These are phyloP conservation scores for Brachionus plicatilis DNA, from an alignment of 1,140 invertebrate species.

Conservation along the genomic window DNA sequence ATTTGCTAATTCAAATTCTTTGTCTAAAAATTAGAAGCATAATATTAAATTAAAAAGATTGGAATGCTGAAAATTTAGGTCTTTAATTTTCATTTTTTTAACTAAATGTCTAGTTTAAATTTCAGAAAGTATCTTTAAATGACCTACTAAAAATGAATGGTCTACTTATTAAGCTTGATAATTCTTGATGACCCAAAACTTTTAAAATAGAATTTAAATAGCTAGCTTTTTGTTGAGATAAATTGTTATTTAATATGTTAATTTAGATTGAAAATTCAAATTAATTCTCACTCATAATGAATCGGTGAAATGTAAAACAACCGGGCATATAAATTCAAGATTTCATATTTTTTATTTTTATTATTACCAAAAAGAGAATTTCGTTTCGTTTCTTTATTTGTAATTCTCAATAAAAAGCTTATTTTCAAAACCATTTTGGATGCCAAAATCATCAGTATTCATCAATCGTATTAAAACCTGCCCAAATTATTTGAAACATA, in stretches of 20 bases:
- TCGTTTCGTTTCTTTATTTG: neutral
- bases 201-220: neutral
- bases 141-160: neutral
- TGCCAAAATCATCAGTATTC: neutral
- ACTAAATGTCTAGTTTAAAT: neutral
- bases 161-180: neutral
- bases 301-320: constrained; percentile 18
- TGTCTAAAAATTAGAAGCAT: neutral
- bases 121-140: neutral
- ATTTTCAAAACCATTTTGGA: neutral
- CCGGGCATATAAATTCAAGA: neutral
- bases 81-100: neutral
- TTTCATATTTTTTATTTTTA: neutral
- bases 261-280: constrained; percentile 12
- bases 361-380: neutral
- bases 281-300: neutral
- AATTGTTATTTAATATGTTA: constrained; percentile 17
- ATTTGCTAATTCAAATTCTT: neutral
- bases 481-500: neutral
- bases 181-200: neutral
- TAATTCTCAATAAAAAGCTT: neutral
- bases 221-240: neutral
- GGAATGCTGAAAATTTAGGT: neutral
- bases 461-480: neutral
- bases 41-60: neutral